These are phyloP conservation scores for Nephrotoma appendiculata DNA, from an alignment of 2,888 invertebrate species.

Conservation along the genomic window DNA sequence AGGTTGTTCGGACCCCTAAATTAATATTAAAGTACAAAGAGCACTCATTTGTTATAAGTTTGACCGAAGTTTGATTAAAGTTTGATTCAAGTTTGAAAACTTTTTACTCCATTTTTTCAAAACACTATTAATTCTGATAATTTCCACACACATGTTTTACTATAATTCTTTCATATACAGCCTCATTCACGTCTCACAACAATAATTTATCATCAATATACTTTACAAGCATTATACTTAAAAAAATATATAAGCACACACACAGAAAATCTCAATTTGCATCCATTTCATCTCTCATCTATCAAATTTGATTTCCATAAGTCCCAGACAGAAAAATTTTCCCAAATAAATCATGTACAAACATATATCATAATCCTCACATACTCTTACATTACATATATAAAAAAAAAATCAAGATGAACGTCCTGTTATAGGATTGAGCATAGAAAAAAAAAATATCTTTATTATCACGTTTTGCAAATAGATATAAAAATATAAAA, in stretches of 20 bases:
- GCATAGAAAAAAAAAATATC: not conserved
- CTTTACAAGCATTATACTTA: not conserved
- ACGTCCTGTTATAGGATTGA: not conserved
- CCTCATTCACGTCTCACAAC: not conserved
- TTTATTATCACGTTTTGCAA: not conserved
- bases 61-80: not conserved
- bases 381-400: not conserved
- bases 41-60: not conserved
- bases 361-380: not conserved
- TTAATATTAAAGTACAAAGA: too few species aligned
- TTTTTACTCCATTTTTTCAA: not conserved
- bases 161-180: not conserved
- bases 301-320: not conserved
- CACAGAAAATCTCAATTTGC: not conserved
- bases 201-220: not conserved
- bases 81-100: not conserved
- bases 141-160: not conserved
- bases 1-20: too few species aligned
- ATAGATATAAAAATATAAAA: not conserved
- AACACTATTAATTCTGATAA: not conserved
- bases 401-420: not conserved
- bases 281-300: not conserved
- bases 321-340: not conserved
- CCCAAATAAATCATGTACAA: not conserved
- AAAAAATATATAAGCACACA: not conserved